Evolutionary conservation across 1,140 invertebrate genomes (phyloP).

Genomic region (Drosophila takahashii): DNA sequence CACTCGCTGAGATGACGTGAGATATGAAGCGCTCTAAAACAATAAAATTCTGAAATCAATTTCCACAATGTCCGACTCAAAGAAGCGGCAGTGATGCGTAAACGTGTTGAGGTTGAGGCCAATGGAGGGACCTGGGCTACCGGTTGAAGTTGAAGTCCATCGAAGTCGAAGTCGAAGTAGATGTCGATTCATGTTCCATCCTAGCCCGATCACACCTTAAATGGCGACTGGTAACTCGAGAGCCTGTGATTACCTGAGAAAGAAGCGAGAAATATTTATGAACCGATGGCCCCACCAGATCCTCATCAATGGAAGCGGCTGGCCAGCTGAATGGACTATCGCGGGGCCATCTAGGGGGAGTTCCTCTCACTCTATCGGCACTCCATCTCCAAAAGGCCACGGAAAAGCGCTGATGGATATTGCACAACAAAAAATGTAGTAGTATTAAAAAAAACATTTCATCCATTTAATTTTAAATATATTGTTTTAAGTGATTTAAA

Average conservation of each 20-base stretch:
- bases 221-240: constrained; percentile 73
- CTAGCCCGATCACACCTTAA: constrained; percentile 73
- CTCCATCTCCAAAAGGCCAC: constrained; percentile 40
- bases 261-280: constrained; percentile 78
- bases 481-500: too few relatives aligned
- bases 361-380: constrained; percentile 22
- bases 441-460: too few relatives aligned
- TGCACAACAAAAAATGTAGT: constrained; percentile 8
- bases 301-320: constrained; percentile 63
- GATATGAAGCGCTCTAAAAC: constrained; percentile 75
- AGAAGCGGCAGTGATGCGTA: constrained; percentile 66
- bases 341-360: constrained; percentile 53
- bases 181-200: constrained; percentile 52
- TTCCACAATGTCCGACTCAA: constrained; percentile 56
- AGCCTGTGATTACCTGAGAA: constrained; percentile 76
- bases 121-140: constrained; percentile 46
- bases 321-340: constrained; percentile 42
- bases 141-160: constrained; percentile 34
- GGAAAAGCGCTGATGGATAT: constrained; percentile 12
- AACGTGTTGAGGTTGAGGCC: constrained; percentile 68
- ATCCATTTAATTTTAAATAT: too few relatives aligned
- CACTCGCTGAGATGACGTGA: constrained; percentile 66
- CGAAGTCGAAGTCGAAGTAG: constrained; percentile 16
- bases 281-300: constrained; percentile 64
- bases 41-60: constrained; percentile 79